Evolutionary conservation across 1,140 invertebrate genomes (phyloP).

Genomic region (Myzus persicae): DNA sequence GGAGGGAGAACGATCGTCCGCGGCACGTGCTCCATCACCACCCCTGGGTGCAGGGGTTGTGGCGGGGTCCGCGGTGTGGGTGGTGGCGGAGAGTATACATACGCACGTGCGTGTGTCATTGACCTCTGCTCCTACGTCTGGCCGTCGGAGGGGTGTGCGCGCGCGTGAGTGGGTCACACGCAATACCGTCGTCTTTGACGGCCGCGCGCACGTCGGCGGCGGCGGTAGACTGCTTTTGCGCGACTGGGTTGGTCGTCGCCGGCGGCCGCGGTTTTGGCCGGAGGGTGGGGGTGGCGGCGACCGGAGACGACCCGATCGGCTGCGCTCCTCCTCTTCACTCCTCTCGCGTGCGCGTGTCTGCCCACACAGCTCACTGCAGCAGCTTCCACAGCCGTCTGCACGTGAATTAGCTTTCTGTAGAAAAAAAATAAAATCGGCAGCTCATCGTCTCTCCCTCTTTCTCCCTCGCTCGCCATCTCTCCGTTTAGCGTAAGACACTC

Average conservation of each 20-base stretch:
- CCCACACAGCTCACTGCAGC: neutral
- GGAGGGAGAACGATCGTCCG: neutral
- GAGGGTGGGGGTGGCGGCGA: neutral
- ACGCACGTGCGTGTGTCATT: conserved; percentile 55
- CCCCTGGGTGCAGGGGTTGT: neutral
- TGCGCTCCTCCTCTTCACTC: neutral
- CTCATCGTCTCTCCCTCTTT: neutral
- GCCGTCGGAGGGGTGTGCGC: conserved; percentile 17
- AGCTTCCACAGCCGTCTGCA: neutral
- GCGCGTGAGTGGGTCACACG: conserved; percentile 47
- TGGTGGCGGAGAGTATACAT: neutral
- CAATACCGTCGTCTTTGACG: conserved; percentile 18
- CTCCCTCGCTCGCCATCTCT: neutral
- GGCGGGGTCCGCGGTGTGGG: neutral
- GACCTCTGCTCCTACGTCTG: conserved; percentile 9
- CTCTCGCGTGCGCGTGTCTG: neutral
- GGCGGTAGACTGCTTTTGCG: conserved; percentile 35
- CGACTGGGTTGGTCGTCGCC: neutral
- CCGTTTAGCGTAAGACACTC: neutral
- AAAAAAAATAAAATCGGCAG: neutral
- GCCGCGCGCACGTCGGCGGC: conserved; percentile 13
- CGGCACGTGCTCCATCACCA: conserved; percentile 32
- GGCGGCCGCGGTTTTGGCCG: neutral
- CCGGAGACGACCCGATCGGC: neutral
- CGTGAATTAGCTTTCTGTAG: conserved; percentile 1